These are phyloP conservation scores for Archocentrus centrarchus DNA, from an alignment of 2,113 vertebrate species.

Conservation along the genomic window DNA sequence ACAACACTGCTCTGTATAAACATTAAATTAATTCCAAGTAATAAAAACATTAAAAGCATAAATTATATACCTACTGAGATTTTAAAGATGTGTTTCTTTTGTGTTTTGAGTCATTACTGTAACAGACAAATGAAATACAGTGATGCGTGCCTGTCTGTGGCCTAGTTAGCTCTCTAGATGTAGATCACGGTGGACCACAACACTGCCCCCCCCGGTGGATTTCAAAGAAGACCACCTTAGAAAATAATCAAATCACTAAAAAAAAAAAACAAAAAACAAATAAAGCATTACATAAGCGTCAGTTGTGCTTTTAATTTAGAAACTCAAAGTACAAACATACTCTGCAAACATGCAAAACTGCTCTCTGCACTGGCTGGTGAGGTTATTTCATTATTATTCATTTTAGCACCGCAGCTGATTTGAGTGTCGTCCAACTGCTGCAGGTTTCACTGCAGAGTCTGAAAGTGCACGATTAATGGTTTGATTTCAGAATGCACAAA, in stretches of 20 bases:
- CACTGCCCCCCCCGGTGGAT: background rate
- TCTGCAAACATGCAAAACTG: background rate
- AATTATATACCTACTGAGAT: background rate
- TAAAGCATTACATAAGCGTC: background rate
- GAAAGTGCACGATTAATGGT: background rate
- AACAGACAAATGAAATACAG: background rate
- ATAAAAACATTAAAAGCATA: accelerated
- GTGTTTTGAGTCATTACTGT: background rate
- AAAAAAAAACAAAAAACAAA: background rate
- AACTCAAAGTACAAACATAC: background rate
- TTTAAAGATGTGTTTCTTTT: background rate
- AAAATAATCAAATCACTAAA: background rate
- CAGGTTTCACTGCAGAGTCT: background rate
- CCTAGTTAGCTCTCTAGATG: constrained; percentile 12
- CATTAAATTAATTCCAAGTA: background rate
- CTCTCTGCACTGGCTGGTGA: background rate
- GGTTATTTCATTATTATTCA: background rate
- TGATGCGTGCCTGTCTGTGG: background rate
- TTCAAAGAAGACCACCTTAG: background rate
- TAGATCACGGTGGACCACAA: constrained; percentile 17
- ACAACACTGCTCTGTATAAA: accelerated
- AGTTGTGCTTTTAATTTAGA: background rate
- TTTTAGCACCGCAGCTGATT: background rate
- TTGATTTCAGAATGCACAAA: background rate
- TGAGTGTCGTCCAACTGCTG: background rate